Percentiles rank a stretch among this genome's conserved stretches.
Conservation (phyloP, 2,113 vertebrate species). For the Acinonyx jubatus region DNA sequence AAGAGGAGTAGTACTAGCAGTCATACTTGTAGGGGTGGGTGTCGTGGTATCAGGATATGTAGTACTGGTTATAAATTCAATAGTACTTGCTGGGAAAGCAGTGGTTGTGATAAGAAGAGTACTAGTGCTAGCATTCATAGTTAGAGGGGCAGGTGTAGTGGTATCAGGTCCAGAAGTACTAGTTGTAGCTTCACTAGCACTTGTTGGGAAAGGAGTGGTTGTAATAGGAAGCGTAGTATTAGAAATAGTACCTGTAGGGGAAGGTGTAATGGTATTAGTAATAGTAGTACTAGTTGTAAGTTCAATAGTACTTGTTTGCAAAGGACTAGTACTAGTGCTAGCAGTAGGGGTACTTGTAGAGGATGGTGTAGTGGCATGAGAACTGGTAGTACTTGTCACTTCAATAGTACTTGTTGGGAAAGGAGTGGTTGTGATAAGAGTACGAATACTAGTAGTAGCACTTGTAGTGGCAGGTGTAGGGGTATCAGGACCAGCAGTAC, state of each 20-base stretch:
- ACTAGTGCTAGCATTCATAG: rapidly evolving
- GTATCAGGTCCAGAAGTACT: rapidly evolving
- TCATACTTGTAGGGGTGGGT: rapidly evolving
- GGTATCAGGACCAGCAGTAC: rapidly evolving
- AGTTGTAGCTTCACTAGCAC: rapidly evolving
- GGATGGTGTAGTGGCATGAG: rapidly evolving
- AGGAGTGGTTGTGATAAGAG: no score
- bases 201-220: rapidly evolving
- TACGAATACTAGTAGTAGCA: rapidly evolving
- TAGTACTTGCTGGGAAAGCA: rapidly evolving
- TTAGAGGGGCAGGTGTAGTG: background rate
- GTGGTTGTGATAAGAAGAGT: rapidly evolving
- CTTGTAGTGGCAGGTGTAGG: rapidly evolving
- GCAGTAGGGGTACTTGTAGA: rapidly evolving
- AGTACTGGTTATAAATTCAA: rapidly evolving
- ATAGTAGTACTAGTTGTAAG: rapidly evolving
- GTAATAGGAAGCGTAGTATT: rapidly evolving
- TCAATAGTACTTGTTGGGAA: rapidly evolving
- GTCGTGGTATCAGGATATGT: rapidly evolving
- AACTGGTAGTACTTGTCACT: rapidly evolving
- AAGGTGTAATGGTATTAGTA: background rate
- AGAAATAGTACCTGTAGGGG: rapidly evolving
- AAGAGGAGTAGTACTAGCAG: background rate
- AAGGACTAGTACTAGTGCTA: background rate
- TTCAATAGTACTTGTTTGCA: rapidly evolving